Evolutionary conservation across 2,113 vertebrate species (phyloP).

Genomic region (Peromyscus polionotus): DNA sequence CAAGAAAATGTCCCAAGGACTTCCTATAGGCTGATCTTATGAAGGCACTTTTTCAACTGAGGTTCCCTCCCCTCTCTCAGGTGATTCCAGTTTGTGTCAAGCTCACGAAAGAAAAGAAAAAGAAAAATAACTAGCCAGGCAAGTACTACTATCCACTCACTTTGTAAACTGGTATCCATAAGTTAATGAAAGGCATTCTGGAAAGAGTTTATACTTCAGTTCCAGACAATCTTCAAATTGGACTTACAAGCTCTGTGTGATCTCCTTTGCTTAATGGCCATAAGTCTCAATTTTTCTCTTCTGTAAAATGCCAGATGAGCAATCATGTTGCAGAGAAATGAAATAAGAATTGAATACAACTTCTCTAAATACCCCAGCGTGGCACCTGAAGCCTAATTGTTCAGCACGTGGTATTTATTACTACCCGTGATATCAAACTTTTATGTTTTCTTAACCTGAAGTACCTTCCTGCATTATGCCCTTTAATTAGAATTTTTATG

Average conservation of each 20-base stretch:
- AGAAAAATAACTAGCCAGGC: background rate
- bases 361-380: background rate
- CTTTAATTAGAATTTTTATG: conserved; percentile 62
- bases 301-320: conserved; percentile 2
- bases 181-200: background rate
- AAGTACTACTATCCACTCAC: background rate
- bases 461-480: background rate
- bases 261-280: background rate
- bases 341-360: background rate
- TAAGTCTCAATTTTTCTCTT: background rate
- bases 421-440: background rate
- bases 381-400: background rate
- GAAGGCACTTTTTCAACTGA: background rate
- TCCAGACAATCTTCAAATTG: background rate
- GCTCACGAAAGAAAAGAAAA: background rate
- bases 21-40: background rate
- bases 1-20: background rate
- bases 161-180: background rate
- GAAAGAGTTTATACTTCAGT: background rate
- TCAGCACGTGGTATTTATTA: background rate
- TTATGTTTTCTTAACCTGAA: conserved; percentile 20
- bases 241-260: background rate
- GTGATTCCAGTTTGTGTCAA: background rate
- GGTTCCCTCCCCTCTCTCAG: too few relatives aligned
- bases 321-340: background rate